Percentiles rank a stretch among this genome's conserved stretches.
These are phyloP conservation scores for Chrysochloris asiatica DNA, from an alignment of 2,113 vertebrate genomes.

Conservation along the genomic window DNA sequence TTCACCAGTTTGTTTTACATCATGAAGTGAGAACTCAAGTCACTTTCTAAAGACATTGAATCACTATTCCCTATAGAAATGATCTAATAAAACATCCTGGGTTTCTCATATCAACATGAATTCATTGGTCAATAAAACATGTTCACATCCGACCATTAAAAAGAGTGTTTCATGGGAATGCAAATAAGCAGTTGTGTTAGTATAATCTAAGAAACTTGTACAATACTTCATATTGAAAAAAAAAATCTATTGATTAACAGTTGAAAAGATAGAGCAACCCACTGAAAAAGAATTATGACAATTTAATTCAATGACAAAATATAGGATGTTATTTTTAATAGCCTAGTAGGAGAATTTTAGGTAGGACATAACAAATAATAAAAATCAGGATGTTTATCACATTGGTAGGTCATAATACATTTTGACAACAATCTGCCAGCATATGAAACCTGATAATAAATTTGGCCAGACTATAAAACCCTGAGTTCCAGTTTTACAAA, in stretches of 20 bases:
- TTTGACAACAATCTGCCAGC: constrained; percentile 65
- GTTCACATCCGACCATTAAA: constrained; percentile 16
- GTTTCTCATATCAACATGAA: constrained; percentile 13
- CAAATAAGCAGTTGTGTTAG: constrained; percentile 39
- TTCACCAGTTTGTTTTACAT: constrained; percentile 1
- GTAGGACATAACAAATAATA: constrained; percentile 51
- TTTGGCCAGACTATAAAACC: constrained; percentile 53
- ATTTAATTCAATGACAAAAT: constrained; percentile 65
- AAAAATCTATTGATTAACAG: constrained; percentile 61
- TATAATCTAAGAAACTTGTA: constrained; percentile 34
- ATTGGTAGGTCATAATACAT: constrained; percentile 61
- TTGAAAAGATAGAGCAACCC: constrained; percentile 65
- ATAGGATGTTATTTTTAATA: constrained; percentile 61
- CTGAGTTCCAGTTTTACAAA: constrained; percentile 39
- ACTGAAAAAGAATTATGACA: constrained; percentile 63
- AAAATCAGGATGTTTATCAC: constrained; percentile 66
- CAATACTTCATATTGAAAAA: constrained; percentile 50
- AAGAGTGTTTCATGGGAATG: constrained; percentile 11
- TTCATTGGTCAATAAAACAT: constrained; percentile 52
- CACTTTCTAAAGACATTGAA: constrained; percentile 40
- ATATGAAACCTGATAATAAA: constrained; percentile 67
- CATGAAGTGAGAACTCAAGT: constrained; percentile 7
- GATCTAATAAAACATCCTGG: constrained; percentile 50
- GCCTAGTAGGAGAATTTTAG: constrained; percentile 37
- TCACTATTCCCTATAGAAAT: constrained; percentile 43